Conservation (phyloP, 2,797 vertebrate genomes). For the Salarias fasciatus region DNA sequence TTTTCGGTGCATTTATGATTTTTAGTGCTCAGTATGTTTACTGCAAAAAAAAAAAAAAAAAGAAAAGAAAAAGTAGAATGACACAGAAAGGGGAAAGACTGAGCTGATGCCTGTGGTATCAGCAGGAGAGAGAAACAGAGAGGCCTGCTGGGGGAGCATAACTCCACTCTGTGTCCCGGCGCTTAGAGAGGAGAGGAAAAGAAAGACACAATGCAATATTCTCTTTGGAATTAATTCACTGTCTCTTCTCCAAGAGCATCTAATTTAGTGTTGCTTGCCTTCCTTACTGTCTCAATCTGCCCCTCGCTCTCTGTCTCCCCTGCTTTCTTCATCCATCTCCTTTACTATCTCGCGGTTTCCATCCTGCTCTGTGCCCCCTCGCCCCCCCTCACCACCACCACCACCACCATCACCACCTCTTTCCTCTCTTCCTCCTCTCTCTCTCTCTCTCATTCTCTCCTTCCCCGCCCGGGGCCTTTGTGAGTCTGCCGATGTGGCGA, state of each 20-base stretch:
- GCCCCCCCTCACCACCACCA: not conserved
- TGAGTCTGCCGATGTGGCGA: constrained; percentile 69
- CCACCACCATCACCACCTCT: constrained; percentile 26
- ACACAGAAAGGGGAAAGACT: constrained; percentile 27
- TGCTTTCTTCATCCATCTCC: constrained; percentile 66
- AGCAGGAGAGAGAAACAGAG: constrained; percentile 58
- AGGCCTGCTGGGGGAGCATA: constrained; percentile 66
- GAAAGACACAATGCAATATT: constrained; percentile 79
- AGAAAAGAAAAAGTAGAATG: constrained; percentile 42
- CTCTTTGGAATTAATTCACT: constrained; percentile 83
- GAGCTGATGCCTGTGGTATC: constrained; percentile 48
- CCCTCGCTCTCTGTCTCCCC: constrained; percentile 45
- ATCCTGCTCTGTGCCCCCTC: constrained; percentile 20
- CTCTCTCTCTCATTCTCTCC: constrained; percentile 36
- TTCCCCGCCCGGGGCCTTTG: constrained; percentile 70
- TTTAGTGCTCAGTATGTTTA: constrained; percentile 21
- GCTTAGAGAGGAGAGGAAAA: constrained; percentile 55
- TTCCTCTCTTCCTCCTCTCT: constrained; percentile 45
- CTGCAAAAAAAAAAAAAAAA: constrained; percentile 19
- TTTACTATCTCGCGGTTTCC: constrained; percentile 53
- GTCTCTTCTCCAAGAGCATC: constrained; percentile 73
- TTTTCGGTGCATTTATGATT: constrained; percentile 33
- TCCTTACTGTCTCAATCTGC: constrained; percentile 61
- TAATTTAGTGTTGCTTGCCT: constrained; percentile 78
- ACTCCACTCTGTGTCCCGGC: constrained; percentile 62